Conservation (phyloP, 2,797 vertebrate species). For the Mus caroli region DNA sequence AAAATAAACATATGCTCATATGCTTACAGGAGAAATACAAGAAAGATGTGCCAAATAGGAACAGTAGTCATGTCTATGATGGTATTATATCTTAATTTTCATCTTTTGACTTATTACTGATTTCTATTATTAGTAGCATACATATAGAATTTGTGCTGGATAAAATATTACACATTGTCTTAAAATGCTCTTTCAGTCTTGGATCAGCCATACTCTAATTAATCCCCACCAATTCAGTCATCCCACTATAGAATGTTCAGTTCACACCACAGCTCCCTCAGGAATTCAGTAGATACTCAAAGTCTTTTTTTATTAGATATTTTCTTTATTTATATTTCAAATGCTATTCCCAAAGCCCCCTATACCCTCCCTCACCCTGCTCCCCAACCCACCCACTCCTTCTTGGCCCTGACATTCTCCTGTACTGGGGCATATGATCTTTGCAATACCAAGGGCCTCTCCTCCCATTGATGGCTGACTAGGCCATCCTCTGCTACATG, state of each 20-base stretch:
- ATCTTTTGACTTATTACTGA: background rate
- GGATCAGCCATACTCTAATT: background rate
- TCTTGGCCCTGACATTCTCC: too few species aligned
- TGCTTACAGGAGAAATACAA: background rate
- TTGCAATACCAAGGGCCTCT: too few species aligned
- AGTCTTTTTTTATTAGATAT: background rate
- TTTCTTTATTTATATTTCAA: too few species aligned
- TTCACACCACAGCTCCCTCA: background rate
- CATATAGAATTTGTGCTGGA: background rate
- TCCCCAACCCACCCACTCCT: too few species aligned
- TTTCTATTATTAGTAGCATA: background rate
- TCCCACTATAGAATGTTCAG: background rate
- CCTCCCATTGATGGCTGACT: too few species aligned
- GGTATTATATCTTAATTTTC: background rate
- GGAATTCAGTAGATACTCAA: background rate
- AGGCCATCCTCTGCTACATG: too few species aligned
- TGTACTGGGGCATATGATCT: too few species aligned
- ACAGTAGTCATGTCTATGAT: background rate
- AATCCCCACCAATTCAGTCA: background rate
- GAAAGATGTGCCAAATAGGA: background rate
- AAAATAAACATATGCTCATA: background rate
- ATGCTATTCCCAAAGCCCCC: too few species aligned
- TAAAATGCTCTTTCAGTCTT: conserved; percentile 8
- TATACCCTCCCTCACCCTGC: too few species aligned
- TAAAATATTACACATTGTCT: background rate